A percentile compares a stretch with the other conserved stretches of the same genome.
These are phyloP conservation scores for Oreochromis aureus DNA, from an alignment of 2,113 vertebrate genomes.

Conservation along the genomic window DNA sequence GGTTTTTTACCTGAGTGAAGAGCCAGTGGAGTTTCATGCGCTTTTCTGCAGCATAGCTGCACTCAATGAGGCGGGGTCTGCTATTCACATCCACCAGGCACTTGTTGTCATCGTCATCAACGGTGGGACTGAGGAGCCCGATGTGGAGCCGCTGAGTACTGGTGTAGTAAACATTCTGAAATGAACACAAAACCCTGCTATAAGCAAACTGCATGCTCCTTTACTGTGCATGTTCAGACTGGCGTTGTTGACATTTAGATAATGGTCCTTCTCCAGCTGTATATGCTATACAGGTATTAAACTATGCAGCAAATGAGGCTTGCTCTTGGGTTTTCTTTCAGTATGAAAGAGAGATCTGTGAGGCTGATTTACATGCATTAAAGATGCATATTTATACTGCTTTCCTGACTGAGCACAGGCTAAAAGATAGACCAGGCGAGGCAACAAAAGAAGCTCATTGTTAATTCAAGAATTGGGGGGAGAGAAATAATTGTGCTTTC, in stretches of 20 bases:
- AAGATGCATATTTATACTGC: conserved; percentile 23
- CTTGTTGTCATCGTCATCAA: conserved; percentile 96
- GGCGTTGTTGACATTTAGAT: conserved; percentile 25
- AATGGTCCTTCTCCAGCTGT: background rate
- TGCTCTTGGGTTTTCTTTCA: background rate
- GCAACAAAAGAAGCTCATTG: conserved; percentile 2
- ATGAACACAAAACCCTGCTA: conserved; percentile 35
- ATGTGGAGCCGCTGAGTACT: conserved; percentile 87
- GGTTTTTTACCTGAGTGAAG: conserved; percentile 86
- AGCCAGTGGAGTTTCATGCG: conserved; percentile 98
- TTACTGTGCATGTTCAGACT: background rate
- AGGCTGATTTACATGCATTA: conserved; percentile 12
- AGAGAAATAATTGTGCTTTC: conserved; percentile 1
- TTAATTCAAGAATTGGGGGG: conserved; percentile 8
- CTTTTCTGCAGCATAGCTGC: conserved; percentile 92
- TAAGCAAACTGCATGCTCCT: background rate
- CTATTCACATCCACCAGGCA: conserved; percentile 97
- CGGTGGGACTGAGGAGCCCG: conserved; percentile 90
- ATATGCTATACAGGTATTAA: conserved; percentile 6
- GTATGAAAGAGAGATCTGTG: background rate
- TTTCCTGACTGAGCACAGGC: conserved; percentile 1
- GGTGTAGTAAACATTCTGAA: conserved; percentile 96
- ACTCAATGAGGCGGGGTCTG: conserved; percentile 90
- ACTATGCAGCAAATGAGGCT: conserved; percentile 10
- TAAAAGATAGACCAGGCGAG: background rate